Base-by-base conservation (phyloP, 2,797 vertebrate species). In the Enteromius treurensis region DNA sequence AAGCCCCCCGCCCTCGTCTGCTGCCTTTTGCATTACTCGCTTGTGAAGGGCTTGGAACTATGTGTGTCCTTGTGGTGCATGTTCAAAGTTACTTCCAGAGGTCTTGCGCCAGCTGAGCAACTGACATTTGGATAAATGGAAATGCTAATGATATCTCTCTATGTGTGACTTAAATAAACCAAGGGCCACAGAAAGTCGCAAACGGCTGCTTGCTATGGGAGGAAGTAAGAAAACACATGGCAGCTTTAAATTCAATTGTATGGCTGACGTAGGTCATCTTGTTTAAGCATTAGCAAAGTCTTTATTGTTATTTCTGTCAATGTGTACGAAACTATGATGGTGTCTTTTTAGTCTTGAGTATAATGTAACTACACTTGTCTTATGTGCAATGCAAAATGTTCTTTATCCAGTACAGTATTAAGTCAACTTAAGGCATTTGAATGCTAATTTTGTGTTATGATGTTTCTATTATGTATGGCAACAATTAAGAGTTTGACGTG, bases 361-460 rank as follows among this genome's bases (percentile, higher is more conserved):
- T 58, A 71, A 45, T 80, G 19, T 34, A 62, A 29, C 14, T 32
- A 32, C 23, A 62, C 8, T n/a, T 62, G 49, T 40, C 65, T 11
- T 45, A 34, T 42, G 37, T 80, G 34, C 5, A 51, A 29, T 58
- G 65, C 3, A 21, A 58, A 70, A 34, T 62, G 32, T 42, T 32
- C 37, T 55, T 55, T 80, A 42, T 80, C 34, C 47, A 58, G 45
- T 34, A 21, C 21, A 53, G 34, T 80, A n/a, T 60, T 76, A 70
- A 14, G 10, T 55, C 32, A 53, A 19, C 14, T 42, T 32, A 65
- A 53, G 3, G 21, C 15, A 69, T 69, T 32, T 53, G 45, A 5
- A 49, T 34, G 32, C 47, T 23, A 55, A 42, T 21, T 55, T 45
- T 69, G n/a, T 32, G 26, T 64, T 64, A 32, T 64, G 0, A n/a